Evolutionary conservation across 2,888 invertebrate species (phyloP), one percentile per base, ranked within the genome.

Genomic region (Alviniconcha strummeri): DNA sequence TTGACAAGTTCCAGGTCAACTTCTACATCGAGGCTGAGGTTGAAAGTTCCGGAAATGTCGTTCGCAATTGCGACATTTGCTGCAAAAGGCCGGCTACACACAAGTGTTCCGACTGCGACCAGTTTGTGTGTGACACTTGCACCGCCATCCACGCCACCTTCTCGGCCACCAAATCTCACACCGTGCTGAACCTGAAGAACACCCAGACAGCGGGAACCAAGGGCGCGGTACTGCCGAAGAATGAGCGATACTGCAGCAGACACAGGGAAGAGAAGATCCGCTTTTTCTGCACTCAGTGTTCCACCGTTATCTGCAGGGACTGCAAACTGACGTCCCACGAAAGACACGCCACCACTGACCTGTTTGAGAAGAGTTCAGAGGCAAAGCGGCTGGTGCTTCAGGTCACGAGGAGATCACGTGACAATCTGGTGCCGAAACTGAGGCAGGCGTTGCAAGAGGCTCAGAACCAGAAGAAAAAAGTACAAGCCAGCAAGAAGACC

Each of bases 271-370:
- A 81, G n/a, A 54, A 13, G 52, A 9, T 81, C 8, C 71, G 71
- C 4, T 81, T 81, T 52, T 81, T 36, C 71, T 81, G 81, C 67
- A 67, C 15, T 13, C 11, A 15, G 9, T 81, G 81, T n/a, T 36
- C 13, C 69, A 8, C 56, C 0, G 54, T 64, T 7, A 81, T 81
- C 56, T 81, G 81, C 57, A 52, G 81, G 17, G 72, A 81, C 71
- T 81, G 81, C 57, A 81, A 81, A 55, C 72, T 81, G 19, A 81
- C 81, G 15, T 55, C 56, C 11, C 81, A 81, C 56, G 72, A 81
- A 6, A 17, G 72, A n/a, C 81, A 81, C 71, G 6, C n/a, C 8
- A 15, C 81, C 36, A n/a, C 9, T 8, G 67, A 67, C 54, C 79
- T 79, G 9, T 36, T 9, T 36, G 1, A 57, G 64, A 64, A 52